Conservation (phyloP, 1,140 invertebrate species). For the Drosophila obscura region DNA sequence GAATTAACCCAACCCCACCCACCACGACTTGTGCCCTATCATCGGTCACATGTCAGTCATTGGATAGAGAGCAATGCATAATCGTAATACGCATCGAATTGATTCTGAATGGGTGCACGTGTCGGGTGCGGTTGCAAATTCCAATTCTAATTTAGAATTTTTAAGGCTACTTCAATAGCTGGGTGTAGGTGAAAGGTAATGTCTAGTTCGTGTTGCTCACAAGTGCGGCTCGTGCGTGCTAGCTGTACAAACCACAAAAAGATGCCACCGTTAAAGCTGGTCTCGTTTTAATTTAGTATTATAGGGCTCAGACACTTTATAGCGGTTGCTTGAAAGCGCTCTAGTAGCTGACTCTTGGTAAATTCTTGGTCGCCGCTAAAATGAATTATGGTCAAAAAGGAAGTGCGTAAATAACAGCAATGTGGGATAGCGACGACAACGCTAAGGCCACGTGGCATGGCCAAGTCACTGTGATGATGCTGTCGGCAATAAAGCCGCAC, state of each 20-base stretch:
- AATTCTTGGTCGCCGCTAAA: constrained; percentile 33
- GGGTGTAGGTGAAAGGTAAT: too few species aligned
- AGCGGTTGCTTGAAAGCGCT: constrained; percentile 12
- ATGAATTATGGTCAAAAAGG: constrained; percentile 61
- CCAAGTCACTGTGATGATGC: constrained; percentile 23
- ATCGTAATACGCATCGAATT: constrained; percentile 68
- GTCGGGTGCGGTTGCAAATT: constrained; percentile 56
- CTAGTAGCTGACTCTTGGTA: constrained; percentile 41
- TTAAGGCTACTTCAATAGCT: too few species aligned
- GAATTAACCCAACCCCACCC: constrained; percentile 47
- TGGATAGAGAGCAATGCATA: constrained; percentile 16
- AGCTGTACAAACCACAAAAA: neutral
- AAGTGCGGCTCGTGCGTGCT: too few species aligned
- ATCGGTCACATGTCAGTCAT: constrained; percentile 46
- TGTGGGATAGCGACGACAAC: constrained; percentile 27
- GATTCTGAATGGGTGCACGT: constrained; percentile 79
- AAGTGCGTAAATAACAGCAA: constrained; percentile 65
- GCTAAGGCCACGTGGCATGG: constrained; percentile 39
- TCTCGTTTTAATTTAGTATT: too few species aligned
- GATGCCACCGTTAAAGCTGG: too few species aligned
- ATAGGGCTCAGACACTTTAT: constrained; percentile 44
- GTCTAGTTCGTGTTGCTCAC: too few species aligned
- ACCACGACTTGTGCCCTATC: constrained; percentile 31
- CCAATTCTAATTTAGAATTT: constrained; percentile 31
- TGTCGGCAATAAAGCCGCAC: constrained; percentile 52